phyloP scores from a whole-genome alignment of 2,113 vertebrate genomes.

The Laticauda laticaudata region DNA sequence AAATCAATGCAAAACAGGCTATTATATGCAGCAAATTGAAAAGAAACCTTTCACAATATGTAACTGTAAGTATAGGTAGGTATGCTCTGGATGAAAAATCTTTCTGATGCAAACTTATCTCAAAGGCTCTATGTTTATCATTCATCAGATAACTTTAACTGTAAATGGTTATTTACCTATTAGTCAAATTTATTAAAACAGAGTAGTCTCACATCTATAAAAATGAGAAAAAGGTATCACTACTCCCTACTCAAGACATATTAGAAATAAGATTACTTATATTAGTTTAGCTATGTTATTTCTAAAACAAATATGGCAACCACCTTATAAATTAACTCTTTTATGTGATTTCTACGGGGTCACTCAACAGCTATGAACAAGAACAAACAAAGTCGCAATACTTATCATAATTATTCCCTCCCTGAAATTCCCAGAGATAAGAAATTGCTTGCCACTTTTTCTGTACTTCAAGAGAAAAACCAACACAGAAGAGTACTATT shows the following conservation, averaged over 20 bases:
- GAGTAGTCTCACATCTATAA: not conserved
- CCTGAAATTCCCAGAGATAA: not conserved
- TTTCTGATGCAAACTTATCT: not conserved
- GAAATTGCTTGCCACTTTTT: not conserved
- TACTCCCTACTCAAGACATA: not conserved
- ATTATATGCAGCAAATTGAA: not conserved
- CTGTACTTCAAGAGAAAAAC: constrained; percentile 15
- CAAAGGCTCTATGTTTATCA: not conserved
- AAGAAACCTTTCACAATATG: not conserved
- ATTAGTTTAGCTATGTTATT: not conserved
- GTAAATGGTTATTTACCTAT: not conserved
- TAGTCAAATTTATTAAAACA: not conserved
- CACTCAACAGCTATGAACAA: not conserved
- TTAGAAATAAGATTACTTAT: not conserved
- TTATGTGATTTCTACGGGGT: not conserved
- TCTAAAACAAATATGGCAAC: not conserved
- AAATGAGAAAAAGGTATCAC: not conserved
- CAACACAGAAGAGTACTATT: not conserved
- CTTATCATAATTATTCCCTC: not conserved
- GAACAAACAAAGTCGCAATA: not conserved
- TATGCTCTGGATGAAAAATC: not conserved
- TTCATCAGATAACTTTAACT: not conserved
- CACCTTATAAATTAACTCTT: not conserved
- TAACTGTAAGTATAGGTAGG: not conserved
- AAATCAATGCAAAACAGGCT: not conserved